Percentiles rank a stretch among this genome's conserved stretches.
Conservation (phyloP, 2,797 vertebrate genomes). For the Simalia tracyae region DNA sequence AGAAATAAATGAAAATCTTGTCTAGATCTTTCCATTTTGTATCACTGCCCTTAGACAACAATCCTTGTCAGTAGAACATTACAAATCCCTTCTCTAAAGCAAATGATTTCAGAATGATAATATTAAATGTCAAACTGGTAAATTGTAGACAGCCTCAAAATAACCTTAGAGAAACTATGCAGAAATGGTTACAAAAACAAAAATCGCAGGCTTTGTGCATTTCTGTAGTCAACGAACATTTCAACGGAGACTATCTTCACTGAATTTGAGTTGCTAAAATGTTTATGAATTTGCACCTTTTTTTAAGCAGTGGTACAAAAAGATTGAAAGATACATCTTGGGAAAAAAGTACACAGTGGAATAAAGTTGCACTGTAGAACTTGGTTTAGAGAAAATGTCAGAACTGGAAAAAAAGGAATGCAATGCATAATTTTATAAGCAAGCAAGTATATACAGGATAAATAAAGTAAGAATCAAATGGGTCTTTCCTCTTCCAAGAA, state of each 20-base stretch:
- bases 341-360: no score
- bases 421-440: not conserved
- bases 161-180: not conserved
- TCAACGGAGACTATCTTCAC: no score
- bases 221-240: no score
- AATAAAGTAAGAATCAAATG: not conserved
- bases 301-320: no score
- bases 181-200: no score
- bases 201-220: no score
- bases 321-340: no score
- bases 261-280: no score
- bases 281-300: no score
- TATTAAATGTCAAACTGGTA: not conserved
- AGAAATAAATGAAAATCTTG: not conserved
- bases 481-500: not conserved
- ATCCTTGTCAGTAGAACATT: not conserved
- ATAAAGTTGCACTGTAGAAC: no score
- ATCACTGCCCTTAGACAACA: not conserved
- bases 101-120: not conserved
- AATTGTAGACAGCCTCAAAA: not conserved
- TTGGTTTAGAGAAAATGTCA: no score
- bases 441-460: not conserved
- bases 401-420: not conserved
- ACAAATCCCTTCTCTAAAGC: not conserved
- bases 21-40: not conserved